Conservation (phyloP, 2,888 invertebrate species). For the Oxycera nigricornis region DNA sequence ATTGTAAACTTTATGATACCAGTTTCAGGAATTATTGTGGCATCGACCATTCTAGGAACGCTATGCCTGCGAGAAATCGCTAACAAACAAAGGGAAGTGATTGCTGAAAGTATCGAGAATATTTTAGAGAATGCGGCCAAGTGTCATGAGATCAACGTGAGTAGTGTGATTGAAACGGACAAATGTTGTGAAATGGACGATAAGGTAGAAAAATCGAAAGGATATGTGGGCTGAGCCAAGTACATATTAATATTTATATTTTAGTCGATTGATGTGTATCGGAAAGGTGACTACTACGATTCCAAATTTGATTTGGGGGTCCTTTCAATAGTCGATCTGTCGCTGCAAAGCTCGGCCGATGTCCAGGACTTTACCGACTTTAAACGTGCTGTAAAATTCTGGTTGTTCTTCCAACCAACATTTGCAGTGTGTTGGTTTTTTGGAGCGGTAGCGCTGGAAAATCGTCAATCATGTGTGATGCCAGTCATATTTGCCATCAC, state of each 20-base stretch:
- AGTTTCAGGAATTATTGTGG: slow-evolving; percentile 71
- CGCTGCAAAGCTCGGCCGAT: slow-evolving; percentile 63
- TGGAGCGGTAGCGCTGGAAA: slow-evolving; percentile 75
- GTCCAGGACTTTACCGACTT: slow-evolving; percentile 65
- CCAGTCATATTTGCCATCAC: slow-evolving; percentile 68
- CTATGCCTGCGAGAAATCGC: slow-evolving; percentile 63
- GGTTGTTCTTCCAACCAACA: slow-evolving; percentile 73
- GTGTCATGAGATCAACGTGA: slow-evolving; percentile 45
- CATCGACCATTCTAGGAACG: slow-evolving; percentile 69
- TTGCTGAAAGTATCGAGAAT: slow-evolving; percentile 49
- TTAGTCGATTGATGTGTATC: slow-evolving; percentile 30
- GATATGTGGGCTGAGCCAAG: no score
- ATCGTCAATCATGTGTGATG: slow-evolving; percentile 69
- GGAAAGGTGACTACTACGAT: slow-evolving; percentile 48
- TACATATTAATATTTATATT: not conserved
- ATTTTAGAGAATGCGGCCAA: slow-evolving; percentile 47
- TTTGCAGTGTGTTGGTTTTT: slow-evolving; percentile 78
- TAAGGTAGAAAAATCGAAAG: slow-evolving; percentile 41
- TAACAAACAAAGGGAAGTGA: slow-evolving; percentile 51
- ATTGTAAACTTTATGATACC: slow-evolving; percentile 78
- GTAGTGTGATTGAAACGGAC: slow-evolving; percentile 44
- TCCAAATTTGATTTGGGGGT: slow-evolving; percentile 61
- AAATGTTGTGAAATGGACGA: slow-evolving; percentile 48
- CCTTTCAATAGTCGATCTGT: slow-evolving; percentile 64
- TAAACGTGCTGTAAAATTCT: slow-evolving; percentile 68